These are phyloP conservation scores for Macrobrachium nipponense DNA, from an alignment of 1,140 invertebrate genomes.

Conservation along the genomic window DNA sequence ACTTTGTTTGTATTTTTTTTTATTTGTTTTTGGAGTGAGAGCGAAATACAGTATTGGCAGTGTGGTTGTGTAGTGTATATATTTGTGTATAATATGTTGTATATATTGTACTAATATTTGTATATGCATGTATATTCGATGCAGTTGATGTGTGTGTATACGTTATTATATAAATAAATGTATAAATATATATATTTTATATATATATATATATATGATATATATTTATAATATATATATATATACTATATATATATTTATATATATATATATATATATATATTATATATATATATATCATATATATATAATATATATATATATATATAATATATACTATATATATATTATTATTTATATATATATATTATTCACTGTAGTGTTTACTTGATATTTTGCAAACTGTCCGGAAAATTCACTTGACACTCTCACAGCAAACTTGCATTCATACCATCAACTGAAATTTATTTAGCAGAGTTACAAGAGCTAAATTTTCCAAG, in stretches of 20 bases:
- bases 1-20: neutral
- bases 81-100: neutral
- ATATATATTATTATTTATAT: no score
- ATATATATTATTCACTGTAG: neutral
- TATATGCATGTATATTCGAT: neutral
- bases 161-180: neutral
- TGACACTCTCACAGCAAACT: no score
- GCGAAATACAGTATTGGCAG: neutral
- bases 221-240: neutral
- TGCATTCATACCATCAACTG: no score
- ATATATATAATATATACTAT: constrained; percentile 2
- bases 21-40: neutral
- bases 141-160: neutral
- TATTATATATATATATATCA: neutral
- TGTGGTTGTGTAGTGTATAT: neutral
- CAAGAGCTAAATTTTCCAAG: no score
- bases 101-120: neutral
- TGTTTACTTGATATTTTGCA: no score
- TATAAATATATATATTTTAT: constrained; percentile 6
- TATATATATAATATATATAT: constrained; percentile 24
- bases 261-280: constrained; percentile 13
- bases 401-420: no score
- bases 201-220: constrained; percentile 12
- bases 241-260: no score
- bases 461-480: no score